Evolutionary conservation across 2,888 invertebrate genomes (phyloP), one percentile per base, ranked within the genome.

Genomic region (Meliscaeva auricollis): DNA sequence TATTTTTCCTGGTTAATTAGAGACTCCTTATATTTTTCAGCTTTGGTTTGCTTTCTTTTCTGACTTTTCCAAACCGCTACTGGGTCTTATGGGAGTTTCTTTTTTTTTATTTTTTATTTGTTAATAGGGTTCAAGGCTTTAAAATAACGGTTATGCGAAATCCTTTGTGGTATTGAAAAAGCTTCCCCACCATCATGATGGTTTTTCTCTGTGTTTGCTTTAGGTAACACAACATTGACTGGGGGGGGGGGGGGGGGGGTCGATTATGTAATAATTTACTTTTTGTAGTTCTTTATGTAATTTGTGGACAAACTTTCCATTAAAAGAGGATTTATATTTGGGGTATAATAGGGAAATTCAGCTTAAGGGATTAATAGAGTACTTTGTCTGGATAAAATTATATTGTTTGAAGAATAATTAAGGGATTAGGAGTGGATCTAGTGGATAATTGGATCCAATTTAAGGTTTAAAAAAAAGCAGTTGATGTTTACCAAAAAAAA

Each of bases 1-100:
- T 50, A 38, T 56, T 72, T 70, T 64, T 56, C 70, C 81, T 76
- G 50, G 62, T 62, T 80, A 80, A 80, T 74, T 80, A 75, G 74
- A 69, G 54, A 48, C 62, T 44, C 58, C 79, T 73, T 73, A 7
- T 26, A 26, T 26, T 26, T 26, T 26, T 26, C 15, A 20, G 22
- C n/a, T 60, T 41, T 44, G 26, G 26, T 26, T 26, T 26, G 26
- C 4, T n/a, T 3, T 22, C 15, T 62, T 13, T 8, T 2, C 3
- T 52, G n/a, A 26, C 2, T 15, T 62, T 6, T 30, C 7, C 32
- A 17, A 11, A 15, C 17, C 15, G 15, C 1, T 60, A 15, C 32
- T 17, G 15, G 56, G 30, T 32, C 9, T 54, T 5, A n/a, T 41
- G 35, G 20, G 35, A 35, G 2, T 56, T 56, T n/a, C 35, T 35